Conservation (phyloP, 2,113 vertebrate genomes). For the Pterocles orientalis region DNA sequence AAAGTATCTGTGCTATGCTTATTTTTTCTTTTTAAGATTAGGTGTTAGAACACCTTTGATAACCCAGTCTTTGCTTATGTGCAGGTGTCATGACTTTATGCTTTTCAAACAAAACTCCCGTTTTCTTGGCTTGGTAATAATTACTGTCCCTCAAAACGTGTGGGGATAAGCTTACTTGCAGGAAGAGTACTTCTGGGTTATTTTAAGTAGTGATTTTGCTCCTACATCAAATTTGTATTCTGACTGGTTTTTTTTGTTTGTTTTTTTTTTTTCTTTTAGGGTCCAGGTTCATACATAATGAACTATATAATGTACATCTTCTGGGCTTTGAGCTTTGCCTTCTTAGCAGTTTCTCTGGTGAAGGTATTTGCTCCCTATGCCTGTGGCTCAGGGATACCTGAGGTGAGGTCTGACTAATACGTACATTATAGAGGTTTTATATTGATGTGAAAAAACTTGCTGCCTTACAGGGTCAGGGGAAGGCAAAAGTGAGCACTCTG, state of each 20-base stretch:
- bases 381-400: conserved; percentile 97
- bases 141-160: neutral
- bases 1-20: neutral
- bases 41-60: neutral
- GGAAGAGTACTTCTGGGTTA: neutral
- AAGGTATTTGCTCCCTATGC: conserved; percentile 98
- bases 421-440: neutral
- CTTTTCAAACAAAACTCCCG: neutral
- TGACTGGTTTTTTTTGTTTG: neutral
- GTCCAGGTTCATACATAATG: conserved; percentile 98
- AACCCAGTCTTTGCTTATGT: neutral
- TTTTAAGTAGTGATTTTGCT: neutral
- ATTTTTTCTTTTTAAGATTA: neutral
- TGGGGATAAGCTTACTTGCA: neutral
- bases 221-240: neutral
- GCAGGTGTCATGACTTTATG: neutral
- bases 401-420: conserved; percentile 78
- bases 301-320: conserved; percentile 99
- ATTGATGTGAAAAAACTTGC: neutral
- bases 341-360: conserved; percentile 94
- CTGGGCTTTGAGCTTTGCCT: conserved; percentile 96
- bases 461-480: neutral
- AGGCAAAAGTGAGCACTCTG: neutral
- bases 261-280: conserved; percentile 75
- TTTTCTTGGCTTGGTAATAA: neutral